These are phyloP conservation scores for Otus scops DNA, from an alignment of 2,797 vertebrate genomes.

Conservation along the genomic window DNA sequence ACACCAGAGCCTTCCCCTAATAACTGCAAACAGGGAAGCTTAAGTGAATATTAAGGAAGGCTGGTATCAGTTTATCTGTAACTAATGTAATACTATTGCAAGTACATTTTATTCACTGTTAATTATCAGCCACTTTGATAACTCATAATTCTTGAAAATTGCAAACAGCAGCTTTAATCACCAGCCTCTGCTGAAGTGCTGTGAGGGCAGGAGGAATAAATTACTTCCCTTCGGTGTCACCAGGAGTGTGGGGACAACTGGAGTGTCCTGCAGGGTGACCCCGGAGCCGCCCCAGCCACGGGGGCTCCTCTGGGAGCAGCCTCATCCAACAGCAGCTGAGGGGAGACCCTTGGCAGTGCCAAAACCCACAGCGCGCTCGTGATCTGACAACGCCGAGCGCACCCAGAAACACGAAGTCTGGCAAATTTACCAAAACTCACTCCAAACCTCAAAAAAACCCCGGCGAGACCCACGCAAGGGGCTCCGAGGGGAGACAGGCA, in stretches of 20 bases:
- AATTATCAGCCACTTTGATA: conserved; percentile 28
- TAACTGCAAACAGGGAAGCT: background rate
- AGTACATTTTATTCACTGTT: conserved; percentile 46
- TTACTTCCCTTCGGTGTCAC: background rate
- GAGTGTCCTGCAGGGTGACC: fast-evolving
- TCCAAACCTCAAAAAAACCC: background rate
- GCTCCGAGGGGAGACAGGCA: background rate
- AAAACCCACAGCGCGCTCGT: fast-evolving
- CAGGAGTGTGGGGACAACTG: background rate
- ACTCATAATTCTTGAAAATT: background rate
- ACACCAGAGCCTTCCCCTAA: background rate
- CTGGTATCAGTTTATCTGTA: conserved; percentile 27
- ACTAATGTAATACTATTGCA: background rate
- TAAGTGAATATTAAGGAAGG: background rate
- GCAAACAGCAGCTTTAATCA: background rate
- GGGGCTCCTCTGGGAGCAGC: background rate
- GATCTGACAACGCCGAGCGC: background rate
- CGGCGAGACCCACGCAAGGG: fast-evolving
- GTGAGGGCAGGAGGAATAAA: background rate
- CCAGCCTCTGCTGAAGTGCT: background rate
- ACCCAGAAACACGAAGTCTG: background rate
- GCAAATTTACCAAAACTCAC: background rate
- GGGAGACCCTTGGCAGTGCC: background rate
- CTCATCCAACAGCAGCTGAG: fast-evolving
- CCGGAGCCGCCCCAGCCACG: fast-evolving